Percentiles rank a stretch among this genome's conserved stretches.
Evolutionary conservation across 2,113 vertebrate species (phyloP).

Genomic region (Suncus etruscus): DNA sequence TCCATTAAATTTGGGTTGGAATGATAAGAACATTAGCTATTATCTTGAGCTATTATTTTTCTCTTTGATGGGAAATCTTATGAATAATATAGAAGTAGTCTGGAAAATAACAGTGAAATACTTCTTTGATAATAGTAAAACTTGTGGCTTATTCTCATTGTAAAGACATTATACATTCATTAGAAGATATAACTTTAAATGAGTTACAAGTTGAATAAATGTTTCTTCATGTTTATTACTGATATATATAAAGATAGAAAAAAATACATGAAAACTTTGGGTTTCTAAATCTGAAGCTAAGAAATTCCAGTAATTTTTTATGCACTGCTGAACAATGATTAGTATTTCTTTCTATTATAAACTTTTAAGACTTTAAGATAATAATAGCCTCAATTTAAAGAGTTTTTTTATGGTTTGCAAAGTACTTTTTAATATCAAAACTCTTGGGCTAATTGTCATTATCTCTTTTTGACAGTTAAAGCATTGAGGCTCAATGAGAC

Average conservation of each 20-base stretch:
- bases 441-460: conserved; percentile 12
- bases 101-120: not conserved
- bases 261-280: conserved; percentile 28
- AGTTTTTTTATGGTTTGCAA: not conserved
- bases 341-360: conserved; percentile 34
- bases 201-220: conserved; percentile 39
- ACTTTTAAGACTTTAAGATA: conserved; percentile 54
- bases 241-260: conserved; percentile 5
- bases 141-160: conserved; percentile 20
- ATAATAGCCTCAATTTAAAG: conserved; percentile 18
- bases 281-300: conserved; percentile 53
- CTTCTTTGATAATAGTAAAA: conserved; percentile 11
- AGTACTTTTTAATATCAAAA: conserved; percentile 41
- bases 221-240: conserved; percentile 42
- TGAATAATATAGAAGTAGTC: conserved; percentile 27
- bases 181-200: conserved; percentile 44
- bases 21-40: conserved; percentile 51
- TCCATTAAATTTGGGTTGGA: conserved; percentile 10
- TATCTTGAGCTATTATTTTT: conserved; percentile 54
- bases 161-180: conserved; percentile 38
- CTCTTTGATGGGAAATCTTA: conserved; percentile 56
- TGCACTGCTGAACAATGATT: conserved; percentile 53
- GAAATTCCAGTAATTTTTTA: conserved; percentile 49
- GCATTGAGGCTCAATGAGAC: conserved; percentile 63
- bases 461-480: conserved; percentile 68